Evolutionary conservation across 2,888 invertebrate genomes (phyloP), one percentile per base, ranked within the genome.

Genomic region (Beris morrisii): DNA sequence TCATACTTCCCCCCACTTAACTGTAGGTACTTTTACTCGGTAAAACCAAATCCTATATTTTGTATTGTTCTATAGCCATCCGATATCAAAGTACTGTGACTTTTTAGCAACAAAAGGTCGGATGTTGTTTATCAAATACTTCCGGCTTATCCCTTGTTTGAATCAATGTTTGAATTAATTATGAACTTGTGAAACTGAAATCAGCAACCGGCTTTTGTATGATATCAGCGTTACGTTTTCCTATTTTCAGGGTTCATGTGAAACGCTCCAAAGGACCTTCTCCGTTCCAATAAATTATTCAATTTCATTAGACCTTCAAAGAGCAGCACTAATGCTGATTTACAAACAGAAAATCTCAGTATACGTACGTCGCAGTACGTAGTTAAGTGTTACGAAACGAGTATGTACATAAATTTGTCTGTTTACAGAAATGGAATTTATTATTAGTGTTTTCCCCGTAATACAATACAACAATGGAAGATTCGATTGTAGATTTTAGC

Each of bases 41-140:
- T 22, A 1, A 22, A 22, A 22, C 22, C 22, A 3, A 22, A 22
- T 1, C 22, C 22, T 22, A 22, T 22, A 22, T 3, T 22, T 22
- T 22, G 22, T 22, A 22, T 22, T 22, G 22, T 22, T 22, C 22
- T 1, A 22, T 22, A 3, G 22, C 22, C 22, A 22, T 22, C 22
- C 22, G 22, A 22, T 22, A 2, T 22, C 22, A 22, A 22, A 22
- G 22, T 22, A 22, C 3, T 22, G 22, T 22, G 22, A 38, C 38
- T 38, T 58, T 61, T 45, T 38, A 31, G 28, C 52, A 61, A 61
- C 61, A 61, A 68, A 71, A 67, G 72, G 71, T 72, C 71, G 71
- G 72, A 71, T 71, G 71, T 72, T 72, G 71, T 72, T 72, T 71
- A 72, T 72, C 70, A 72, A 72, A 71, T 71, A 71, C 69, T 71